phyloP scores from a whole-genome alignment of 2,113 vertebrate species.

The Oreochromis tanganicae region DNA sequence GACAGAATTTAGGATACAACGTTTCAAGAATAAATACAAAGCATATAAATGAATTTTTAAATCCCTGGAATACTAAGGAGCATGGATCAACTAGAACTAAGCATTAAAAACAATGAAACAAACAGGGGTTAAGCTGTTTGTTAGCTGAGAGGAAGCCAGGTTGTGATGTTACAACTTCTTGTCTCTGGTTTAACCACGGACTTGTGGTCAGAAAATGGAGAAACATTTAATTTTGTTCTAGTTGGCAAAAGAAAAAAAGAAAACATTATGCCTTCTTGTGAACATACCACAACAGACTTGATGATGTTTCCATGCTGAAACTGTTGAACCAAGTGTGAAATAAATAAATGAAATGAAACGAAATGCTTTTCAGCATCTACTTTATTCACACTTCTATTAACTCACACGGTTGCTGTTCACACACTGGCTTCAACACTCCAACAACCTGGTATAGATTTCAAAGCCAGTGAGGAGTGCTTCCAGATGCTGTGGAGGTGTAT shows the following conservation, averaged over 20 bases:
- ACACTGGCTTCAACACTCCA: accelerated
- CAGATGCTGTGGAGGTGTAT: background rate
- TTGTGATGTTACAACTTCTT: too few species aligned
- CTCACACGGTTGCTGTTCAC: background rate
- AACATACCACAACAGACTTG: background rate
- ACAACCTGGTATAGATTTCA: background rate
- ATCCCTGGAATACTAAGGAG: too few species aligned
- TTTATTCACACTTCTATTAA: background rate
- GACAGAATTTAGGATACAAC: background rate
- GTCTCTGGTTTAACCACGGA: too few species aligned
- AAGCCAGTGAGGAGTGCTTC: background rate
- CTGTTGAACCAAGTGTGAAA: too few species aligned
- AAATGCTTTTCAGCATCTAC: background rate
- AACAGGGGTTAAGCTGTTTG: too few species aligned
- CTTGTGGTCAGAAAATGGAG: background rate
- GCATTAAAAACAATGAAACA: accelerated
- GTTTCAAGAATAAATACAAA: too few species aligned
- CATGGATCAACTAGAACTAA: too few species aligned
- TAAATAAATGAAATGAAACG: background rate
- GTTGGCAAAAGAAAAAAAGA: background rate
- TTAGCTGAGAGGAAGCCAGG: accelerated
- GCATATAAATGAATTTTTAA: too few species aligned
- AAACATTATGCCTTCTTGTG: background rate
- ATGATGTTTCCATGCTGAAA: background rate
- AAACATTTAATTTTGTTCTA: background rate